Evolutionary conservation across 2,888 invertebrate species (phyloP).

Genomic region (Portevinia maculata): DNA sequence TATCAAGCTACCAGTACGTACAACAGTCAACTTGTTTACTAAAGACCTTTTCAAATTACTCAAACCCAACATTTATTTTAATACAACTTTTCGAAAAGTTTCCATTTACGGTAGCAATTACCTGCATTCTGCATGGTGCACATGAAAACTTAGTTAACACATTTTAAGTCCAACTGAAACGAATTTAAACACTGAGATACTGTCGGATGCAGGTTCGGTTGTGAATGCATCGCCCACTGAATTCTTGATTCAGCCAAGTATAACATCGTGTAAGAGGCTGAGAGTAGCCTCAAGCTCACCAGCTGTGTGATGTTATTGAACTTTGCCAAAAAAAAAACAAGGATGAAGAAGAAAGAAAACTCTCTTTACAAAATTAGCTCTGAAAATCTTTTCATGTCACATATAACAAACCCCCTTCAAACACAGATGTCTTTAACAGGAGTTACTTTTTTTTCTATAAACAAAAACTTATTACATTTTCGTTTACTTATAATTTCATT

Average conservation of each 20-base stretch:
- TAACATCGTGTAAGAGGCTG: conserved; percentile 8
- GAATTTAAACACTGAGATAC: background rate
- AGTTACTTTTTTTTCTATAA: conserved; percentile 2
- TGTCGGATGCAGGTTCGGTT: conserved; percentile 7
- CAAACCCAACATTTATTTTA: conserved; percentile 17
- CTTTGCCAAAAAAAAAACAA: conserved; percentile 8
- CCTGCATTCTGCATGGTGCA: background rate
- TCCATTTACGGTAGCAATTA: background rate
- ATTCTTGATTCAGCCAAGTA: conserved; percentile 55
- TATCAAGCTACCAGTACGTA: conserved; percentile 1
- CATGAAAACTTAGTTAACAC: conserved; percentile 25
- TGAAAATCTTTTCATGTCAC: background rate
- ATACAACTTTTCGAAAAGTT: background rate
- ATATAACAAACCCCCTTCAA: background rate
- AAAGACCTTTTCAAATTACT: conserved; percentile 30
- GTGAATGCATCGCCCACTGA: conserved; percentile 29
- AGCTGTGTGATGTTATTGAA: conserved; percentile 19
- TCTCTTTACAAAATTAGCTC: conserved; percentile 18
- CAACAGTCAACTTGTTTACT: background rate
- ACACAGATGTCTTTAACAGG: background rate
- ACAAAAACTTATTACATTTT: conserved; percentile 53
- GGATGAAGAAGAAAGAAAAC: too few relatives aligned
- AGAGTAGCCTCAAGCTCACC: conserved; percentile 19
- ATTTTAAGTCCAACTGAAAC: conserved; percentile 5
- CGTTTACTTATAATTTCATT: conserved; percentile 40